Evolutionary conservation across 2,888 invertebrate genomes (phyloP).

Genomic region (Osedax frankpressi): DNA sequence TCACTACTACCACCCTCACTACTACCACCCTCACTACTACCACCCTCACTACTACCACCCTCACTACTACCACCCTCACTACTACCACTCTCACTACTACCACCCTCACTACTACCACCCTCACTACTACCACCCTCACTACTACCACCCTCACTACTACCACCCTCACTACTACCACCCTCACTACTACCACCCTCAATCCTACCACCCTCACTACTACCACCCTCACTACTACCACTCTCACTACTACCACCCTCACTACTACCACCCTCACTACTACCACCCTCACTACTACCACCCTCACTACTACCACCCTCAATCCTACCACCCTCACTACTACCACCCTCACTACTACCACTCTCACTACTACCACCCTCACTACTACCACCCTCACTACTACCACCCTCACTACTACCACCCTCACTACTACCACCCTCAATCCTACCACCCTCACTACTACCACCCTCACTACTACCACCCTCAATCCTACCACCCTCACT

Average conservation of each 20-base stretch:
- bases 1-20: conserved; percentile 28
- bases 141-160: conserved; percentile 23
- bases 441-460: not conserved
- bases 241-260: conserved; percentile 21
- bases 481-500: conserved; percentile 27
- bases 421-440: not conserved
- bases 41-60: conserved; percentile 27
- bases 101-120: conserved; percentile 23
- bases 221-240: conserved; percentile 24
- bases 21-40: conserved; percentile 22
- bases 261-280: conserved; percentile 22
- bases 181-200: conserved; percentile 24
- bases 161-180: conserved; percentile 27
- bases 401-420: not conserved
- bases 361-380: not conserved
- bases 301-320: conserved; percentile 22
- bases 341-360: not conserved
- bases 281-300: conserved; percentile 23
- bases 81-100: conserved; percentile 28
- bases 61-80: conserved; percentile 22
- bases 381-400: not conserved
- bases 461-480: conserved; percentile 19
- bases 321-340: conserved; percentile 13
- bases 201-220: conserved; percentile 27
- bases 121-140: conserved; percentile 27